Percentiles rank a stretch among this genome's conserved stretches.
These are phyloP conservation scores for Meles meles DNA, from an alignment of 2,113 vertebrate genomes.

Conservation along the genomic window DNA sequence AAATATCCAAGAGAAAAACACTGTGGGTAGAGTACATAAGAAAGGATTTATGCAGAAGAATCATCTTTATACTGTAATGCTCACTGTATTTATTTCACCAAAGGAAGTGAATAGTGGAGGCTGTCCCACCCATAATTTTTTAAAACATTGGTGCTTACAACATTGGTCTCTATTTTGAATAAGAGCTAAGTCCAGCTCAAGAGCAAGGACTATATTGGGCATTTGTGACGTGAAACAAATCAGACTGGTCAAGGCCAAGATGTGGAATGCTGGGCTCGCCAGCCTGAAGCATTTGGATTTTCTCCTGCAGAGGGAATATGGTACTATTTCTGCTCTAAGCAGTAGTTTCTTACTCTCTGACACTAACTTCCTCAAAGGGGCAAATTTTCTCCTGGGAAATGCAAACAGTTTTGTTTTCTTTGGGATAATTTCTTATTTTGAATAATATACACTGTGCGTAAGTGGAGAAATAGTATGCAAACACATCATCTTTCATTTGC, in stretches of 20 bases:
- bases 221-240: not conserved
- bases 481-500: conserved; percentile 54
- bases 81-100: not conserved
- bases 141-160: not conserved
- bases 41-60: not conserved
- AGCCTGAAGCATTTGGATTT: not conserved
- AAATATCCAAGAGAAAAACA: not conserved
- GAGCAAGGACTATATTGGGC: not conserved
- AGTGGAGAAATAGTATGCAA: conserved; percentile 71
- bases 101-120: not conserved
- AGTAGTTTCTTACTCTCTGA: conserved; percentile 55
- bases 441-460: conserved; percentile 80
- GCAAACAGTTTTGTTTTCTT: conserved; percentile 80
- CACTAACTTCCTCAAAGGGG: conserved; percentile 61
- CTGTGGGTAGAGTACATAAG: not conserved
- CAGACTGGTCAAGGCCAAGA: not conserved
- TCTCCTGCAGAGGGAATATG: not conserved
- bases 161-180: not conserved
- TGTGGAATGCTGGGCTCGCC: too few species aligned
- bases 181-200: not conserved
- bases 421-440: conserved; percentile 83
- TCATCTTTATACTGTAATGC: not conserved
- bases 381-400: conserved; percentile 69
- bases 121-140: not conserved
- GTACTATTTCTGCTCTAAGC: not conserved